Base-by-base conservation (phyloP, 2,888 invertebrate genomes). In the Hofmannophila pseudospretella region DNA sequence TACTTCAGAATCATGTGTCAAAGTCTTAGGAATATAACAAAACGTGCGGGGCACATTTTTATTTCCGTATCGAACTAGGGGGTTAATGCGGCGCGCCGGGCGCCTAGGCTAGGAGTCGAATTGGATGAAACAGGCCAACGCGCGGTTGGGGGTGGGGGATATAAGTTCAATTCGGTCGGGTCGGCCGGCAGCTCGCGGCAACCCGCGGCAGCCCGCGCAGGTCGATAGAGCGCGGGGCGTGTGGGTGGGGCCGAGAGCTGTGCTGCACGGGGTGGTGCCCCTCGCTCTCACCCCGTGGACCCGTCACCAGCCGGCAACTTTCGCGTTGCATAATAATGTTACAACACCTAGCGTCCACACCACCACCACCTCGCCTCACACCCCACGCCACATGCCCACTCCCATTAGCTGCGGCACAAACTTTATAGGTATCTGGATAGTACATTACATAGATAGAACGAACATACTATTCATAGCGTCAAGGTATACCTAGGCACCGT, bases 191-290 rank as follows among this genome's bases (percentile, higher is more conserved):
- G 65, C 62, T 63, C 51, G 58, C 57, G 53, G 46, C 54, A 52
- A 59, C 54, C 59, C 65, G 58, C 65, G 64, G 71, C 67, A 67
- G 70, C 72, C 65, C 66, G 84, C 82, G 81, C 81, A 81, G 84
- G 84, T 85, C 85, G 86, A 82, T 78, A 84, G 71, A 78, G 74
- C 73, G 68, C 64, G 74, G 67, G 66, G 66, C 54, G 78, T 69
- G 80, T 69, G 80, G 80, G 80, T 76, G 72, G 78, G 67, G 71
- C 61, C 65, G 67, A 65, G 67, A 65, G 66, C 52, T 65, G 65
- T 44, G 67, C 68, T 62, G 64, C 67, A 67, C 69, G 67, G 65
- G 73, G 73, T 86, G 69, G 86, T 77, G 70, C 67, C 87, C 65
- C 82, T 81, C 73, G 78, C 80, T 63, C 81, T 88, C 76, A 82